Evolutionary conservation across 2,888 invertebrate genomes (phyloP), one percentile per base, ranked within the genome.

Genomic region (Parasteatoda lunata): DNA sequence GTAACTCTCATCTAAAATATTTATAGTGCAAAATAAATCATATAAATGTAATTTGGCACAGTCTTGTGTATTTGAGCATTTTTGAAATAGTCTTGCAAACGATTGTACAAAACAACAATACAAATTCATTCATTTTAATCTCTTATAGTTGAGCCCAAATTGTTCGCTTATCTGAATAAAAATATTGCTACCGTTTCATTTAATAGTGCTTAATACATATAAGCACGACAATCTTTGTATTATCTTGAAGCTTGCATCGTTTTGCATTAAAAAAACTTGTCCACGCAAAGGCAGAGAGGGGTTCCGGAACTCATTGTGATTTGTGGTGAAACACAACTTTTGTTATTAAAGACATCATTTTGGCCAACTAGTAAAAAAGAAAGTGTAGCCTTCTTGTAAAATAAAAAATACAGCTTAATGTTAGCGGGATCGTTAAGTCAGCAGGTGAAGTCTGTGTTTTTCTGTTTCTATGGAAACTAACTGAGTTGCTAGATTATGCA

Each of bases 361-460:
- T 81, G 75, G 75, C 76, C 82, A 30, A 59, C 69, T 52, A 71
- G 48, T 45, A 65, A 65, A 79, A 71, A 76, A 76, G n/a, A 71
- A 76, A 30, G 30, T 76, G 15, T 48, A 69, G 64, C 76, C 75
- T 82, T 76, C 64, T 30, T 65, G 70, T 69, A 59, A 54, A 81
- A 81, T 81, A 76, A 75, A 69, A 52, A 80, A 15, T 52, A 45
- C n/a, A 49, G 66, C 49, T 65, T 68, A 68, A 77, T 30, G 68
- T 72, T 84, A 77, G 83, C 83, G 84, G 78, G 84, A 78, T 78
- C 68, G 52, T 48, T 48, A 30, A 71, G 77, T 64, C 52, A 78
- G 84, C 84, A 84, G 84, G 84, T 78, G 84, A 73, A 78, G 84
- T 84, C 78, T 84, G 84, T 84, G 84, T 84, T 78, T 84, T 59